Percentiles rank a stretch among this genome's conserved stretches.
phyloP scores from a whole-genome alignment of 2,797 vertebrate genomes.

The Lerista edwardsae region DNA sequence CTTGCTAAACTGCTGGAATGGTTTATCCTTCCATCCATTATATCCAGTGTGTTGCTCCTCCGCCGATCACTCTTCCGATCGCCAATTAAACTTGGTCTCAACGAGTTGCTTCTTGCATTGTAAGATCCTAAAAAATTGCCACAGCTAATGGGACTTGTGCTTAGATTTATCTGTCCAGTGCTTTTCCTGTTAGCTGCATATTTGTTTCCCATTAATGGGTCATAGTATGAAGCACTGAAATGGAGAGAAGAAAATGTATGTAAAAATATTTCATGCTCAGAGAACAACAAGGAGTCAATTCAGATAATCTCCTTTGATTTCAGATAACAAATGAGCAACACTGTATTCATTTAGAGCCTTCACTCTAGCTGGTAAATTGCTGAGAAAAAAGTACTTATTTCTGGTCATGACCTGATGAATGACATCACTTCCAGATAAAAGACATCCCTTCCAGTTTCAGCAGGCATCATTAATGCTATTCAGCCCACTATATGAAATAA shows the following conservation, averaged over 20 bases:
- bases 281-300: neutral
- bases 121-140: conserved; percentile 82
- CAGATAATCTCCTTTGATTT: neutral
- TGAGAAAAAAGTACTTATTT: no score
- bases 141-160: conserved; percentile 81
- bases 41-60: conserved; percentile 95
- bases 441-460: no score
- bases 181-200: conserved; percentile 96
- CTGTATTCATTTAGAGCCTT: no score
- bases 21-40: conserved; percentile 90
- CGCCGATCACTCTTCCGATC: conserved; percentile 88
- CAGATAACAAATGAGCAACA: neutral
- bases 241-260: conserved; percentile 7
- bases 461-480: no score
- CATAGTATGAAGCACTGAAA: conserved; percentile 86
- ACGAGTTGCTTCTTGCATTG: conserved; percentile 90
- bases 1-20: conserved; percentile 91
- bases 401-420: no score
- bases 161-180: conserved; percentile 96
- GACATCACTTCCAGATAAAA: no score
- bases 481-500: no score
- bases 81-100: conserved; percentile 88
- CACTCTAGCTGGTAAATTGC: no score
- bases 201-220: conserved; percentile 91
- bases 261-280: conserved; percentile 4